Evolutionary conservation across 2,797 vertebrate genomes (phyloP), one percentile per base, ranked within the genome.

Genomic region (Orientallactaga sibirica): DNA sequence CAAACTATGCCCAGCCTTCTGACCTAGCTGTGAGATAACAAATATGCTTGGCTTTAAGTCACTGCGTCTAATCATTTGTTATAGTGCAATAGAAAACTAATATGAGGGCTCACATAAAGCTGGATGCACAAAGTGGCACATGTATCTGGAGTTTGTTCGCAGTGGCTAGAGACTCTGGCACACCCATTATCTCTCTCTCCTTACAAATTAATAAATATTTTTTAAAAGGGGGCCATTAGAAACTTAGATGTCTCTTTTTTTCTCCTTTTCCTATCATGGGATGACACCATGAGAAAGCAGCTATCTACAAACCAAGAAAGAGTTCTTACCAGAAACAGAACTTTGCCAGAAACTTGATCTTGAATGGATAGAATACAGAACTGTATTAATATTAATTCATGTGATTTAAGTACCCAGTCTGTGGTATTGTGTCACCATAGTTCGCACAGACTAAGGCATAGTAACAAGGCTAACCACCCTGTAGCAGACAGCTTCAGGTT

Each of bases 301-400:
- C 7, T 43, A 78, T 14, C 70, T 62, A 27, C 1, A 79, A 79
- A 22, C 25, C 64, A 48, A 55, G 41, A 83, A 66, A 41, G 12
- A 52, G 10, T 37, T 71, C n/a, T 80, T 55, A 73, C 22, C n/a
- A 33, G 58, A 19, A 88, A 27, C 19, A 2, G 18, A 66, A 41
- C 10, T 25, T 10, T 64, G 61, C 12, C 22, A 20, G 27, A 77
- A 88, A 12, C 66, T 88, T 85, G 70, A 81, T 64, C 67, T 85
- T 91, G 52, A 18, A n/a, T 41, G 86, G 43, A 4, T 6, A 68
- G 71, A 10, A 37, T 77, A 70, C 14, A 71, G 64, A 68, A 76
- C 37, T 67, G 6, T 41, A 37, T 92, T 33, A 90, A 88, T 84
- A 88, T 62, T 43, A 80, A 58, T 66, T 76, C 67, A 20, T 88